These are phyloP conservation scores for Drosophila longiperda DNA, from an alignment of 2,888 invertebrate genomes.

Conservation along the genomic window DNA sequence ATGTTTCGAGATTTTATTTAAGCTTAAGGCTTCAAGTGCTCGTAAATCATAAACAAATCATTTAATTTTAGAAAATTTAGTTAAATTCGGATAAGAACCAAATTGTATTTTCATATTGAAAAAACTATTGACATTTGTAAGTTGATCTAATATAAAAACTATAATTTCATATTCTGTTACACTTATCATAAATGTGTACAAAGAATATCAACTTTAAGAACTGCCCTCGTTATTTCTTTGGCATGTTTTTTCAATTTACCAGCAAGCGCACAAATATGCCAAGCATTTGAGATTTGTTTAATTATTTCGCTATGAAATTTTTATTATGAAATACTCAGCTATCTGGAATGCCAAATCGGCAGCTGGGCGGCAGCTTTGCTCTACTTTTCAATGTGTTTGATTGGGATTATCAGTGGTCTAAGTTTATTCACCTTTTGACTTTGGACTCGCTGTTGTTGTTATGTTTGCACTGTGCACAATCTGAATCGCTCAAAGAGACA, in stretches of 20 bases:
- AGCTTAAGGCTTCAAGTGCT: not conserved
- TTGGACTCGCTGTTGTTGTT: slow-evolving; percentile 49
- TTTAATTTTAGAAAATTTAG: not conserved
- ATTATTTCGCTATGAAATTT: slow-evolving; percentile 23
- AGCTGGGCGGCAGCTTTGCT: slow-evolving; percentile 40
- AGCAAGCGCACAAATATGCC: slow-evolving; percentile 31
- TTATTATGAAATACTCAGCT: slow-evolving; percentile 1
- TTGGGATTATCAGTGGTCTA: slow-evolving; percentile 60
- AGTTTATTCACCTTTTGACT: slow-evolving; percentile 78
- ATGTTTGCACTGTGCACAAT: slow-evolving; percentile 20
- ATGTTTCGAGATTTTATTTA: too few species aligned
- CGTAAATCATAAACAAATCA: not conserved
- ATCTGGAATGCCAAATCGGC: slow-evolving; percentile 11
- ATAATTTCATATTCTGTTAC: not conserved
- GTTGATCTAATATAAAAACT: not conserved
- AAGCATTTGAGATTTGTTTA: slow-evolving; percentile 43
- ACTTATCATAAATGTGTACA: not conserved
- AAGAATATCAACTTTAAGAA: not conserved
- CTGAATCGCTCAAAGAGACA: slow-evolving; percentile 48
- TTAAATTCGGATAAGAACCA: not conserved
- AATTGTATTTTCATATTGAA: not conserved
- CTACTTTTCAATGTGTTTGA: slow-evolving; percentile 50
- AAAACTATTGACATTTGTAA: not conserved
- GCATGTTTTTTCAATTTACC: slow-evolving; percentile 52
- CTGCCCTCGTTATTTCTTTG: slow-evolving; percentile 9